A percentile compares a stretch with the other conserved stretches of the same genome.
These are phyloP conservation scores for Slavum lentiscoides DNA, from an alignment of 2,888 invertebrate genomes.

Conservation along the genomic window DNA sequence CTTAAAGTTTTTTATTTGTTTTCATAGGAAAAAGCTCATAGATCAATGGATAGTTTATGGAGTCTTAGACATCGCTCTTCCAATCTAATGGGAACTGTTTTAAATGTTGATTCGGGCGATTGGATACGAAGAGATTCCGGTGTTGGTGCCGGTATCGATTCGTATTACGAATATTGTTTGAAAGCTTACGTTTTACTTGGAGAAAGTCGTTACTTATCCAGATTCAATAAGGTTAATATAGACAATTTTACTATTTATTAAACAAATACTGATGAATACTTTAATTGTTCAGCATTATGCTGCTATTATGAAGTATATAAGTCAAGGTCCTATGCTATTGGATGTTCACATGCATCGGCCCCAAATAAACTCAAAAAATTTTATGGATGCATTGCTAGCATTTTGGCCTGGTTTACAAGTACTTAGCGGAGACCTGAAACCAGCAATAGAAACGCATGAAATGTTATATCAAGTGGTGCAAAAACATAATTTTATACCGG, in stretches of 20 bases:
- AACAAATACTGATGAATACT: background rate
- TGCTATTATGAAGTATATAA: conserved; percentile 96
- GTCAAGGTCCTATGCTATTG: conserved; percentile 89
- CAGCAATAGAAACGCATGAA: conserved; percentile 98
- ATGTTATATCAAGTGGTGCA: conserved; percentile 99
- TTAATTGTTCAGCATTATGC: conserved; percentile 76
- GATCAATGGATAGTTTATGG: conserved; percentile 97
- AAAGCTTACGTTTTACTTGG: conserved; percentile 95
- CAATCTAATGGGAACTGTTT: conserved; percentile 95
- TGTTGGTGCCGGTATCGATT: conserved; percentile 98
- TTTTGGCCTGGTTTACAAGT: conserved; percentile 98
- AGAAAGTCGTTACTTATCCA: conserved; percentile 88
- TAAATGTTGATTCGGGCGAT: conserved; percentile 97
- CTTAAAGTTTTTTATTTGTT: conserved; percentile 28
- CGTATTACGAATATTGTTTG: conserved; percentile 97
- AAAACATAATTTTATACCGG: conserved; percentile 95
- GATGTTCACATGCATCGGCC: conserved; percentile 97
- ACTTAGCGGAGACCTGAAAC: conserved; percentile 86
- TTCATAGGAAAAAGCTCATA: conserved; percentile 80
- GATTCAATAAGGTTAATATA: conserved; percentile 73
- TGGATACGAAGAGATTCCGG: conserved; percentile 97
- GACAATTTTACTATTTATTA: background rate
- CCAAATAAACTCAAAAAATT: conserved; percentile 89
- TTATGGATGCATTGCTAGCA: conserved; percentile 95
- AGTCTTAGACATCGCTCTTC: conserved; percentile 85